A percentile compares a stretch with the other conserved stretches of the same genome.
These are phyloP conservation scores for Ophiothrix spiculata DNA, from an alignment of 35 echinoderm and acorn worm genomes.

Conservation along the genomic window DNA sequence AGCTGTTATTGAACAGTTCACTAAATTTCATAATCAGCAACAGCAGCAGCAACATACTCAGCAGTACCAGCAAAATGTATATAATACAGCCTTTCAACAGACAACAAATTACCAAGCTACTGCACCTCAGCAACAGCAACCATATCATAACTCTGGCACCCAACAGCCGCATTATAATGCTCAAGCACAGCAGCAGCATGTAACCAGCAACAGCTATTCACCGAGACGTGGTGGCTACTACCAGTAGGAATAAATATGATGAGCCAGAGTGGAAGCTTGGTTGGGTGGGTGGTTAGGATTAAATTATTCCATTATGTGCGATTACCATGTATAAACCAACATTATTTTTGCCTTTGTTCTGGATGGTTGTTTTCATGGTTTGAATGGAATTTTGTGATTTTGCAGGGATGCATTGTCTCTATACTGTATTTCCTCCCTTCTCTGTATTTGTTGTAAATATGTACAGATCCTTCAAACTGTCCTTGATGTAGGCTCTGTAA, in stretches of 20 bases:
- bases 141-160: background rate
- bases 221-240: conserved; percentile 4
- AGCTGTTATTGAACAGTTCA: conserved; percentile 18
- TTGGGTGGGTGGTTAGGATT: background rate
- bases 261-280: too few relatives aligned
- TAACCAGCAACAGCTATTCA: conserved; percentile 28
- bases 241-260: background rate
- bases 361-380: too few relatives aligned
- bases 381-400: too few relatives aligned
- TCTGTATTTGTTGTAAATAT: background rate
- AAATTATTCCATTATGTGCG: too few relatives aligned
- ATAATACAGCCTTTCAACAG: conserved; percentile 16
- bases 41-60: conserved; percentile 8
- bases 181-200: background rate
- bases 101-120: background rate
- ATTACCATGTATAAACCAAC: too few relatives aligned
- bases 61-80: conserved; percentile 24
- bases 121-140: conserved; percentile 16
- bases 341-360: too few relatives aligned
- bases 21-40: conserved; percentile 16
- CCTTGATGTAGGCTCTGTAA: background rate
- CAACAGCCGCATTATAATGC: background rate
- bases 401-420: background rate
- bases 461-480: conserved; percentile 1
- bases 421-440: background rate